These are phyloP conservation scores for Pasiphila rectangulata DNA, from an alignment of 2,888 invertebrate species.

Conservation along the genomic window DNA sequence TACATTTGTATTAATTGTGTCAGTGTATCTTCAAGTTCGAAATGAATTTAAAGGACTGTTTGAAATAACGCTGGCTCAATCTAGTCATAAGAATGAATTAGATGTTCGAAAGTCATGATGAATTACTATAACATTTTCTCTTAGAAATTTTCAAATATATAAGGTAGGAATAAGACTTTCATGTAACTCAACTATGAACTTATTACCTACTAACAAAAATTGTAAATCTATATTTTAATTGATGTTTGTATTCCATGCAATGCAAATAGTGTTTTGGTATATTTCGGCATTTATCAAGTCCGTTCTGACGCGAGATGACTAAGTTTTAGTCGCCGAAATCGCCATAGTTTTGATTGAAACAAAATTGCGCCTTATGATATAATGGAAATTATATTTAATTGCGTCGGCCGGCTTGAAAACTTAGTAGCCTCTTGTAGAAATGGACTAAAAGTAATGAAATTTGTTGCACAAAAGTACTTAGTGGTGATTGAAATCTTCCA, in stretches of 20 bases:
- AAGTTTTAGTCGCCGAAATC: too few species aligned
- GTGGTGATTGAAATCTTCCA: slow-evolving; percentile 50
- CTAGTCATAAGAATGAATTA: slow-evolving; percentile 80
- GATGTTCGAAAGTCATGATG: slow-evolving; percentile 68
- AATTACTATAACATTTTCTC: slow-evolving; percentile 58
- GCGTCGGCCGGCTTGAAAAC: too few species aligned
- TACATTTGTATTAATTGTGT: slow-evolving; percentile 75
- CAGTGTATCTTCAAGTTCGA: slow-evolving; percentile 67
- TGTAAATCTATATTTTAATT: slow-evolving; percentile 57
- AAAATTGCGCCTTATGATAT: too few species aligned
- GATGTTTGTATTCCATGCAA: slow-evolving; percentile 51
- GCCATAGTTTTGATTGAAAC: too few species aligned
- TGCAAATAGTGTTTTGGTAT: slow-evolving; percentile 58
- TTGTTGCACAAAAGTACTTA: slow-evolving; percentile 79
- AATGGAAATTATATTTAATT: too few species aligned
- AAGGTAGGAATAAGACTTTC: slow-evolving; percentile 56
- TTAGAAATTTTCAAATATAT: slow-evolving; percentile 65
- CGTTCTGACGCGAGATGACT: too few species aligned
- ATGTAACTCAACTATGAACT: slow-evolving; percentile 53
- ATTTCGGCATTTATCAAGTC: slow-evolving; percentile 69
- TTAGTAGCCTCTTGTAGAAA: too few species aligned
- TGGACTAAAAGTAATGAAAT: slow-evolving; percentile 53
- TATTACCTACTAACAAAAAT: slow-evolving; percentile 52
- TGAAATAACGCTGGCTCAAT: slow-evolving; percentile 75
- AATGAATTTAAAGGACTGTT: slow-evolving; percentile 56